Evolutionary conservation across 2,113 vertebrate genomes (phyloP).

Genomic region (Falco punctatus): DNA sequence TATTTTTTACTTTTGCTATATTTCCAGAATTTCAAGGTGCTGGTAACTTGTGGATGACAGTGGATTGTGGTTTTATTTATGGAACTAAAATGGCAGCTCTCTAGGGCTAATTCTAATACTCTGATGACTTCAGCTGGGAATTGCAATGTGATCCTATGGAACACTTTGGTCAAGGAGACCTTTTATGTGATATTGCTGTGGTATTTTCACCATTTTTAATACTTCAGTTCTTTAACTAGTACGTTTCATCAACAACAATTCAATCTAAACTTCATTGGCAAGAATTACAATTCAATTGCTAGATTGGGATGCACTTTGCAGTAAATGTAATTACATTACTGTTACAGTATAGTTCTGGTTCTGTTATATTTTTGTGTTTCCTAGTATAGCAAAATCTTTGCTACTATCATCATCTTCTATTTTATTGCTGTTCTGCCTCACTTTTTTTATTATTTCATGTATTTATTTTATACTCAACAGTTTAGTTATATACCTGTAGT

Average conservation of each 20-base stretch:
- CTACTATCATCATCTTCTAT: not conserved
- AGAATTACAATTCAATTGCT: not conserved
- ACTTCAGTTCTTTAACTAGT: not conserved
- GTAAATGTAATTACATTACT: not conserved
- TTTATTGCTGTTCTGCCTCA: not conserved
- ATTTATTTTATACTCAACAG: not conserved
- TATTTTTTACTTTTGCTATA: not conserved
- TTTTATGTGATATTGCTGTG: not conserved
- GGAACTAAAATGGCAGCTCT: not conserved
- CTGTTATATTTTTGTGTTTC: not conserved
- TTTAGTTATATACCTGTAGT: not conserved
- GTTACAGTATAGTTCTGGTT: not conserved
- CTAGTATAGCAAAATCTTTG: not conserved
- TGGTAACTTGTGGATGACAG: not conserved
- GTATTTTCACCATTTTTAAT: not conserved
- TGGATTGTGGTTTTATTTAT: not conserved
- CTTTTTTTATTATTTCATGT: not conserved
- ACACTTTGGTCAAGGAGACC: not conserved
- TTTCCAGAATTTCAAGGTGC: not conserved
- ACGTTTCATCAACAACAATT: not conserved
- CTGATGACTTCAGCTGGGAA: not conserved
- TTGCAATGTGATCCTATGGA: not conserved
- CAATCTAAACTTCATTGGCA: not conserved
- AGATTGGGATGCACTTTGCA: not conserved
- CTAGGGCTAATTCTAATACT: not conserved